Base-by-base conservation (phyloP, 2,113 vertebrate species). In the Cromileptes altivelis region DNA sequence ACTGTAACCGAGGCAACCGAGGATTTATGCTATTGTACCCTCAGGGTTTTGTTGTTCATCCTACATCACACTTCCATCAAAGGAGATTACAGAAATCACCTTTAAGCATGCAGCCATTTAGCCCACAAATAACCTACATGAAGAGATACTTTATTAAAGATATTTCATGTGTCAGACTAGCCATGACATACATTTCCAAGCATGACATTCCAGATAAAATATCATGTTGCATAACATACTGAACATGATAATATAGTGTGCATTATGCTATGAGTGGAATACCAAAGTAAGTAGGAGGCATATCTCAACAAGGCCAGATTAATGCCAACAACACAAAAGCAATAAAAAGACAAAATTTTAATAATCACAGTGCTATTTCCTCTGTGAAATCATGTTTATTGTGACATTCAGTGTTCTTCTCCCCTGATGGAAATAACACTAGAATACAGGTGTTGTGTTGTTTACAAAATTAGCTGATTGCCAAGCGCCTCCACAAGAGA, bases 381-480 rank as follows among this genome's bases (percentile, higher is more conserved):
- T 1, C 15, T 2, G 23, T 68, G 62, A 42, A 56, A 75, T 74
- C 45, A 4, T 50, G 23, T 65, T 70, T 53, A 40, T 71, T 49
- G 25, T 70, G 63, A 58, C 50, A 5, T 40, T 45, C 49, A 3
- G 2, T 58, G 37, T 73, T 68, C 6, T 37, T 62, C 45, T 45
- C 30, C 47, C 17, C 25, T 42, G 64, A 72, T 40, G 37, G 75
- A 77, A 53, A 61, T 23, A 53, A 42, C 42, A 64, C 42, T 57
- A n/a, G 56, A 64, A 52, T 61, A 75, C 77, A 91, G 86, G 78
- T 88, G 87, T 76, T 70, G 75, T 75, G 71, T 76, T 91, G 71
- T 88, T 82, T 82, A 72, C 69, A 57, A 40, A 84, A 85, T 60
- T 40, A 82, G 75, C 82, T 85, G 84, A 90, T 90, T 88, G 86